Percentiles rank a stretch among this genome's conserved stretches.
Evolutionary conservation across 2,113 vertebrate species (phyloP).

Genomic region (Ailuropoda melanoleuca): DNA sequence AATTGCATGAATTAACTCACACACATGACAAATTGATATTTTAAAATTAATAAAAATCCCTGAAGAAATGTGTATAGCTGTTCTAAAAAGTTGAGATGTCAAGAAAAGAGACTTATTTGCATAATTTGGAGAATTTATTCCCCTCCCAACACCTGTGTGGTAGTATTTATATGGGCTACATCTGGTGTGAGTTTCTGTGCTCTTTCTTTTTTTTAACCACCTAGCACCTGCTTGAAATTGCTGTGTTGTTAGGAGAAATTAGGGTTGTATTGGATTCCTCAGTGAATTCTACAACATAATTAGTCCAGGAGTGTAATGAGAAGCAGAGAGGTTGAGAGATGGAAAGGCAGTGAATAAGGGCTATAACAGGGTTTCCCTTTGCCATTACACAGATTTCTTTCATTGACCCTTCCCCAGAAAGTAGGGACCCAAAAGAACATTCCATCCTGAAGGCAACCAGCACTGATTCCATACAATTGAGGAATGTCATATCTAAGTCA

Average conservation of each 20-base stretch:
- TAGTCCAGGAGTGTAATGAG: conserved; percentile 55
- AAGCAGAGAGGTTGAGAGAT: neutral
- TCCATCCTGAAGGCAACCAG: neutral
- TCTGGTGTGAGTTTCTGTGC: conserved; percentile 64
- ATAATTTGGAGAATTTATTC: conserved; percentile 59
- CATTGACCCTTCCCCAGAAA: neutral
- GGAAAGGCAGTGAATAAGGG: neutral
- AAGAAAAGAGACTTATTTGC: conserved; percentile 46
- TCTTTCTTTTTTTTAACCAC: conserved; percentile 69
- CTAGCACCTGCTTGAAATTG: conserved; percentile 79
- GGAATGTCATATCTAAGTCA: neutral
- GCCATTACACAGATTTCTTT: neutral
- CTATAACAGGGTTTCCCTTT: neutral
- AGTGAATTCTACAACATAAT: conserved; percentile 63
- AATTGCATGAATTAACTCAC: neutral
- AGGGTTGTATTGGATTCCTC: conserved; percentile 60
- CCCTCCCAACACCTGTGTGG: conserved; percentile 60
- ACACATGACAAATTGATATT: conserved; percentile 47
- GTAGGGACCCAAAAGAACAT: neutral
- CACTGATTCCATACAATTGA: neutral
- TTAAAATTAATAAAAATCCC: conserved; percentile 65
- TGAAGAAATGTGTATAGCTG: conserved; percentile 18
- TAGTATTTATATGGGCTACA: conserved; percentile 65
- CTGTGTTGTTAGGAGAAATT: conserved; percentile 74
- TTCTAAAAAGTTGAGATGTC: conserved; percentile 62